Conservation (phyloP, 2,888 invertebrate species). For the Epinotia demarniana region DNA sequence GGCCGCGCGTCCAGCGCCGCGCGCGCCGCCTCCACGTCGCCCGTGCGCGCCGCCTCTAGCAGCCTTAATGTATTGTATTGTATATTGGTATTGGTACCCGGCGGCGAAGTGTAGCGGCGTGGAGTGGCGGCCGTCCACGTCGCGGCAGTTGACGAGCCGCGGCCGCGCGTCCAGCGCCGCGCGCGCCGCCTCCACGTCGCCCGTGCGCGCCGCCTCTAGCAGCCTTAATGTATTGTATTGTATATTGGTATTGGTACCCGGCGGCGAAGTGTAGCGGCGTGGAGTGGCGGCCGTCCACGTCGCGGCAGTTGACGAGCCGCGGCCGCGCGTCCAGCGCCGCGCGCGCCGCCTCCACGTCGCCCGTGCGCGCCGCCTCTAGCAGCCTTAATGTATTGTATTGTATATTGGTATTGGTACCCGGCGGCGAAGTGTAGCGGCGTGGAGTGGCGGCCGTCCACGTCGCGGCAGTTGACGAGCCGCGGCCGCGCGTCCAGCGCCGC, state of each 20-base stretch:
- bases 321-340: conserved; percentile 89
- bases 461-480: conserved; percentile 96
- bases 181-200: conserved; percentile 94
- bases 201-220: conserved; percentile 97
- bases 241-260: conserved; percentile 85
- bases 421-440: conserved; percentile 99
- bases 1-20: conserved; percentile 89
- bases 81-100: conserved; percentile 85
- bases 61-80: conserved; percentile 74
- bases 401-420: conserved; percentile 85
- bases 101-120: conserved; percentile 99
- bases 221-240: conserved; percentile 74
- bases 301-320: conserved; percentile 96
- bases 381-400: conserved; percentile 74
- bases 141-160: conserved; percentile 96
- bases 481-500: conserved; percentile 89
- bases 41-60: conserved; percentile 97
- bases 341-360: conserved; percentile 94
- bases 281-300: conserved; percentile 96
- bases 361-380: conserved; percentile 97
- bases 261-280: conserved; percentile 99
- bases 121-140: conserved; percentile 96
- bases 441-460: conserved; percentile 96
- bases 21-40: conserved; percentile 94
- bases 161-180: conserved; percentile 89